Evolutionary conservation across 2,797 vertebrate genomes (phyloP).

Genomic region (Bovichtus diacanthus): DNA sequence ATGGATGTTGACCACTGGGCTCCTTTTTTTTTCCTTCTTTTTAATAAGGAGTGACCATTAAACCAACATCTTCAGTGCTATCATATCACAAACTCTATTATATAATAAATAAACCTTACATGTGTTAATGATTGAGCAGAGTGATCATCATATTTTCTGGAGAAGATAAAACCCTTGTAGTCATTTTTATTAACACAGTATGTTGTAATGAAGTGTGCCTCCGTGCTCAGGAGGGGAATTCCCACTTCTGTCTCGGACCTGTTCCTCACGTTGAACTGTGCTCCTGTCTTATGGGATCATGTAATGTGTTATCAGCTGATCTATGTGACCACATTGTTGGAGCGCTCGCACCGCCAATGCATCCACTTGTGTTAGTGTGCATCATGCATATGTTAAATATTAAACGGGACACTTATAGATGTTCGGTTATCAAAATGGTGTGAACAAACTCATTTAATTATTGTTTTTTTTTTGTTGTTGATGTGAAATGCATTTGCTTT

Average conservation of each 20-base stretch:
- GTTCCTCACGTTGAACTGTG: conserved; percentile 14
- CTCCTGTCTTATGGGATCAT: conserved; percentile 37
- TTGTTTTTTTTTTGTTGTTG: not conserved
- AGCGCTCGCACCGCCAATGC: conserved; percentile 36
- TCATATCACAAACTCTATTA: conserved; percentile 11
- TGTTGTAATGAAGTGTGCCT: conserved; percentile 33
- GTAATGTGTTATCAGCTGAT: conserved; percentile 30
- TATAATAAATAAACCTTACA: conserved; percentile 1
- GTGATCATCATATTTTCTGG: conserved; percentile 22
- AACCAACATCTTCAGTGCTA: conserved; percentile 9
- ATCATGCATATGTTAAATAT: conserved; percentile 24
- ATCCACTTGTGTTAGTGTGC: conserved; percentile 35
- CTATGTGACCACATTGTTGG: conserved; percentile 15
- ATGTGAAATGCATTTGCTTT: conserved; percentile 11
- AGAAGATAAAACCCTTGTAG: conserved; percentile 22
- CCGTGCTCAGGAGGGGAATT: conserved; percentile 21
- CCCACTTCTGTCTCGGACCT: conserved; percentile 26
- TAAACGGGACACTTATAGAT: not conserved
- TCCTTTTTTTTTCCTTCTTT: too few species aligned
- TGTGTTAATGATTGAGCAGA: conserved; percentile 1
- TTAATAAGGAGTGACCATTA: not conserved
- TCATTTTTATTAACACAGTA: not conserved
- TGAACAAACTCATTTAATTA: not conserved
- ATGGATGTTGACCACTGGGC: conserved; percentile 37
- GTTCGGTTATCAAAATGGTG: not conserved